Evolutionary conservation across 2,113 vertebrate species (phyloP).

Genomic region (Craseonycteris thonglongyai): DNA sequence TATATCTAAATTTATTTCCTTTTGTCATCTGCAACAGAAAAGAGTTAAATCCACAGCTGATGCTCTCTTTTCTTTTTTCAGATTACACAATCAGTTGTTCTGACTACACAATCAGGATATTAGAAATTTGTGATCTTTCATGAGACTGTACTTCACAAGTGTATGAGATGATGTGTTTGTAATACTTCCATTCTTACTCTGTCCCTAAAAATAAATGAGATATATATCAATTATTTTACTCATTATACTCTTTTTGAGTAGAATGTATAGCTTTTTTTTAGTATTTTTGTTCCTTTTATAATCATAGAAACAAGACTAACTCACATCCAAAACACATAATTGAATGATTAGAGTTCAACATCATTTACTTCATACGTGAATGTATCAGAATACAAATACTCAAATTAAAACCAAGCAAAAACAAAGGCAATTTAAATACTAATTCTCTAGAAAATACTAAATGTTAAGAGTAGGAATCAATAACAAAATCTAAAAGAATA

Average conservation of each 20-base stretch:
- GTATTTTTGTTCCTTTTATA: neutral
- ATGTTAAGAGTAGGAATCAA: neutral
- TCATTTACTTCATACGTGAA: neutral
- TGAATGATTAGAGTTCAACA: neutral
- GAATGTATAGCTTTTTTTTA: neutral
- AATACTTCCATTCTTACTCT: neutral
- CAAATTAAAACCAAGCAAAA: neutral
- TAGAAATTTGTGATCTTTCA: neutral
- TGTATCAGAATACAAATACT: neutral
- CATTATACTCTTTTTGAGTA: neutral
- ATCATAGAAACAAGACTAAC: neutral
- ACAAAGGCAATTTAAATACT: neutral
- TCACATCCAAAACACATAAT: neutral
- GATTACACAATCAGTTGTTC: neutral
- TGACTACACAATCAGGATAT: neutral
- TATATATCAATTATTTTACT: neutral
- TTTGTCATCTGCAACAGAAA: neutral
- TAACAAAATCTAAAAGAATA: neutral
- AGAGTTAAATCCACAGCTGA: neutral
- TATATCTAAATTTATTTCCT: neutral
- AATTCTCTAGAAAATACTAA: neutral
- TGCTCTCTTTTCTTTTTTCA: neutral
- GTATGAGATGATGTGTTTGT: neutral
- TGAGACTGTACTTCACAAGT: neutral
- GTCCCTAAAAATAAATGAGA: neutral